Conservation (phyloP, 2,113 vertebrate species). For the Spermophilus dauricus region DNA sequence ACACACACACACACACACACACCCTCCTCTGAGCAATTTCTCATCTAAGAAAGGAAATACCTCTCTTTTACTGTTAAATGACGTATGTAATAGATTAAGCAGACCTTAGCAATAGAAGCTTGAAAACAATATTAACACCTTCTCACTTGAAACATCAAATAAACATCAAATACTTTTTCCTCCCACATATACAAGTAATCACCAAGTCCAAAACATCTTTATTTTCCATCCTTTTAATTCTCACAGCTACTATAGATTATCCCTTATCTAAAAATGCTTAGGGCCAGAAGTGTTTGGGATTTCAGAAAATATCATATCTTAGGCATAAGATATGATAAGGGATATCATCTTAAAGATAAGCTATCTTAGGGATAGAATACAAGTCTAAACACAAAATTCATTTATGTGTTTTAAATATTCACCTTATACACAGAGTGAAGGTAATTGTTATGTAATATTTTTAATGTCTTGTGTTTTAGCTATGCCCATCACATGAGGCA, state of each 20-base stretch:
- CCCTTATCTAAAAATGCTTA: neutral
- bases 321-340: too few species aligned
- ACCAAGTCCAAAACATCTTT: neutral
- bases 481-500: neutral
- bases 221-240: neutral
- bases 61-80: constrained; percentile 10
- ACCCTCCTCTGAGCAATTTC: neutral
- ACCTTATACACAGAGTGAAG: neutral
- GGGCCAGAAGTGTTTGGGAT: neutral
- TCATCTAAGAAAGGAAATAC: neutral
- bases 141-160: constrained; percentile 34
- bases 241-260: neutral
- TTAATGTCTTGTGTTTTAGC: neutral
- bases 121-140: constrained; percentile 33
- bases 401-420: neutral
- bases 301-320: too few species aligned
- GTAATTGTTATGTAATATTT: neutral
- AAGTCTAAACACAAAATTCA: neutral
- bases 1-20: too few species aligned
- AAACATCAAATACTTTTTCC: neutral
- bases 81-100: neutral
- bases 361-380: neutral
- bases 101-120: neutral
- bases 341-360: too few species aligned
- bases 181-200: neutral